Conservation (phyloP, 1,140 invertebrate species). For the Drosophila santomea region DNA sequence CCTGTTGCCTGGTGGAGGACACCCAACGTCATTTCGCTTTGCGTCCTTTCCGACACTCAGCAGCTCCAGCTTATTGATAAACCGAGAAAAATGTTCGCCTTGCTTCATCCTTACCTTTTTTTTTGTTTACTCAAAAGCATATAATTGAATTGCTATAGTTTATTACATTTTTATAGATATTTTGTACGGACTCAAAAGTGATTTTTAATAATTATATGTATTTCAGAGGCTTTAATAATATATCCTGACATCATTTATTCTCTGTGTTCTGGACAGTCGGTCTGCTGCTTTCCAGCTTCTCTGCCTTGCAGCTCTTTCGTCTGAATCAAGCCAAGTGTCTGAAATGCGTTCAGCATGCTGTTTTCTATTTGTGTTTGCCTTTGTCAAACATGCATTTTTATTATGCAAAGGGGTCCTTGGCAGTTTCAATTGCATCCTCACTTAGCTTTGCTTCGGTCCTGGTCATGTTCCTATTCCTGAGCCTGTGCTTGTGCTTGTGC, state of each 20-base stretch:
- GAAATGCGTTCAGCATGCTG: constrained; percentile 30
- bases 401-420: constrained; percentile 33
- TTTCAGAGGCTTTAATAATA: neutral
- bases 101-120: neutral
- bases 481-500: neutral
- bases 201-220: neutral
- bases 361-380: constrained; percentile 44
- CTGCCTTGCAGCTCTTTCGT: constrained; percentile 11
- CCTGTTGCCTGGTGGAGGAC: constrained; percentile 2
- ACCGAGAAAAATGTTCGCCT: neutral
- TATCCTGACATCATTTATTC: neutral
- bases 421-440: constrained; percentile 35
- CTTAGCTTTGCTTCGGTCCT: constrained; percentile 12
- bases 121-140: neutral
- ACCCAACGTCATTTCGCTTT: neutral
- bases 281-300: neutral
- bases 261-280: constrained; percentile 1
- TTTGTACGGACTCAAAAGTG: too few species aligned
- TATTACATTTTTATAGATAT: too few species aligned
- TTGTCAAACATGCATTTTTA: constrained; percentile 62
- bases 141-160: too few species aligned
- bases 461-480: neutral
- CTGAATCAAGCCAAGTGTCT: constrained; percentile 32
- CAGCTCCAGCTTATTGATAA: constrained; percentile 5
- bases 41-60: constrained; percentile 4